Evolutionary conservation across 1,140 invertebrate genomes (phyloP).

Genomic region (Luehdorfia chinensis): DNA sequence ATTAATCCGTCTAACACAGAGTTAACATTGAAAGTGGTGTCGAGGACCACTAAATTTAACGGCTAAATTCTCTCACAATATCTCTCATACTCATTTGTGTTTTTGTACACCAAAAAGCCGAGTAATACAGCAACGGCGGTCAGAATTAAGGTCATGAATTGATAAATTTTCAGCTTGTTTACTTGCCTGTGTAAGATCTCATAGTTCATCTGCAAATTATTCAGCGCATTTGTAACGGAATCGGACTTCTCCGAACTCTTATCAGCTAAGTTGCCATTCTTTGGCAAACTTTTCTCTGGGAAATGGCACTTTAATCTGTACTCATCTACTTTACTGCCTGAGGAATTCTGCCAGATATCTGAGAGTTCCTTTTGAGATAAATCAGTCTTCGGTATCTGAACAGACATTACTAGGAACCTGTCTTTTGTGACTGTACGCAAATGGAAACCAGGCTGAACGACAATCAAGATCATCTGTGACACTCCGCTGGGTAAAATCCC

Average conservation of each 20-base stretch:
- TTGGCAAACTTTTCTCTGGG: constrained; percentile 47
- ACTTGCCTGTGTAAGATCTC: constrained; percentile 45
- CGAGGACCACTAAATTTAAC: constrained; percentile 39
- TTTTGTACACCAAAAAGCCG: constrained; percentile 49
- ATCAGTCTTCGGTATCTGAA: constrained; percentile 57
- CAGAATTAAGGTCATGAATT: constrained; percentile 45
- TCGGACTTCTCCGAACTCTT: constrained; percentile 40
- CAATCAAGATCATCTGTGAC: constrained; percentile 65
- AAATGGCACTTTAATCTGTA: constrained; percentile 69
- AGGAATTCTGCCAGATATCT: constrained; percentile 64
- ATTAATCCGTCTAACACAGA: constrained; percentile 25
- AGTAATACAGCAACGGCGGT: constrained; percentile 41
- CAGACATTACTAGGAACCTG: constrained; percentile 67
- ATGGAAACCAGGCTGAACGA: constrained; percentile 62
- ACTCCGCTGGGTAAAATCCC: constrained; percentile 82
- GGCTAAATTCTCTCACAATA: constrained; percentile 60
- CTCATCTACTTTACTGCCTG: constrained; percentile 62
- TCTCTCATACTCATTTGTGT: constrained; percentile 29
- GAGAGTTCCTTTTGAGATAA: constrained; percentile 53
- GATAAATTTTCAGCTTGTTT: constrained; percentile 44
- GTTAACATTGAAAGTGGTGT: constrained; percentile 35
- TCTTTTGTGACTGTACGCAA: constrained; percentile 56
- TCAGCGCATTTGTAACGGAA: constrained; percentile 42
- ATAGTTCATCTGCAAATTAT: constrained; percentile 52
- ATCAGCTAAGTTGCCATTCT: constrained; percentile 47